A percentile compares a stretch with the other conserved stretches of the same genome.
Evolutionary conservation across 1,140 invertebrate species (phyloP).

Genomic region (Cyclina sinensis): DNA sequence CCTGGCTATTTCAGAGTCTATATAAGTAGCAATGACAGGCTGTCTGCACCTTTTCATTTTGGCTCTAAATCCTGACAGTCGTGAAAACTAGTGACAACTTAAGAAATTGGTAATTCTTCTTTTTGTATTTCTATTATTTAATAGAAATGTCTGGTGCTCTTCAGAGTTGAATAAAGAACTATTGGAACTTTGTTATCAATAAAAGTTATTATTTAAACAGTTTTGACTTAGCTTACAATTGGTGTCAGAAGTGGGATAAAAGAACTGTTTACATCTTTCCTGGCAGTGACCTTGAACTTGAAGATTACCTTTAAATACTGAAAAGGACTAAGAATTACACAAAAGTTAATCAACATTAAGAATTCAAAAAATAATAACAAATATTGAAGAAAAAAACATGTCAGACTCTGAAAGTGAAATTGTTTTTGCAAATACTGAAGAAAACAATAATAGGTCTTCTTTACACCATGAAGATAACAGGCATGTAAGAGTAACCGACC

Average conservation of each 20-base stretch:
- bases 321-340: not conserved
- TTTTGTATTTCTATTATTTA: too few relatives aligned
- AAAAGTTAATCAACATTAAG: not conserved
- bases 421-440: not conserved
- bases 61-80: too few relatives aligned
- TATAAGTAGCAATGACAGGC: too few relatives aligned
- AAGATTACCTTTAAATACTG: not conserved
- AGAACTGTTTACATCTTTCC: not conserved
- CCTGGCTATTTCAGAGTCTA: too few relatives aligned
- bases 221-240: not conserved
- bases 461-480: not conserved
- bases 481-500: not conserved
- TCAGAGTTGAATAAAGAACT: too few relatives aligned
- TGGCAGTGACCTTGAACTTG: not conserved
- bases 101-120: too few relatives aligned
- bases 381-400: not conserved
- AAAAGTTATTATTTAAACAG: too few relatives aligned
- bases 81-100: too few relatives aligned
- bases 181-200: too few relatives aligned
- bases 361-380: not conserved
- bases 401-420: not conserved
- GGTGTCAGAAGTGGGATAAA: conserved; percentile 6
- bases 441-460: not conserved
- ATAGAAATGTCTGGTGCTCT: too few relatives aligned
- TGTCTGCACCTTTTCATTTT: too few relatives aligned